A percentile compares a stretch with the other conserved stretches of the same genome.
Evolutionary conservation across 2,888 invertebrate species (phyloP).

Genomic region (Harpalus rufipes): DNA sequence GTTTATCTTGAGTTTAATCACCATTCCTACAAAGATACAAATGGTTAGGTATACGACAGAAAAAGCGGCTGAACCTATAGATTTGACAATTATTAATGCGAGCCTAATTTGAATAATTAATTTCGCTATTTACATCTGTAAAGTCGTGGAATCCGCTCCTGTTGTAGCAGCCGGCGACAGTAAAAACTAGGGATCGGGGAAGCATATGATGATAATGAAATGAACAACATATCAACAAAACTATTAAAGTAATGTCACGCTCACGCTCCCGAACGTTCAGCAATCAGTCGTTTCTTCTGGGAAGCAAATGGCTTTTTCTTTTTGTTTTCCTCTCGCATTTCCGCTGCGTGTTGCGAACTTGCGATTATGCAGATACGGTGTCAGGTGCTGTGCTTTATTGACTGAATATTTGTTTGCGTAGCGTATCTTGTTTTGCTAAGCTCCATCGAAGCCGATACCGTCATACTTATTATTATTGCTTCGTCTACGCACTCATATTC

Average conservation of each 20-base stretch:
- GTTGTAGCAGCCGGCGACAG: neutral
- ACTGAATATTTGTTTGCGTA: slow-evolving; percentile 34
- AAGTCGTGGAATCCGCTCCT: neutral
- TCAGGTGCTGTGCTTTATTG: slow-evolving; percentile 48
- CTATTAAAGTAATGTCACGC: slow-evolving; percentile 20
- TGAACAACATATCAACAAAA: slow-evolving; percentile 50
- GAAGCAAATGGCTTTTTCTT: slow-evolving; percentile 50
- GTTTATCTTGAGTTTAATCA: no score
- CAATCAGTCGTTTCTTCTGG: slow-evolving; percentile 3
- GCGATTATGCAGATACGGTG: slow-evolving; percentile 42
- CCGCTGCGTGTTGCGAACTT: slow-evolving; percentile 3
- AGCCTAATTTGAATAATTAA: no score
- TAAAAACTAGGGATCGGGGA: slow-evolving; percentile 1
- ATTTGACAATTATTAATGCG: no score
- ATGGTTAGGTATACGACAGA: no score
- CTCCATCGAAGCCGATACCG: slow-evolving; percentile 2
- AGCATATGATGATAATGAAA: slow-evolving; percentile 43
- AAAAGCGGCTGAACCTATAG: no score
- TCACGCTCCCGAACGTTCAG: slow-evolving; percentile 13
- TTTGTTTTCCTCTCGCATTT: slow-evolving; percentile 40
- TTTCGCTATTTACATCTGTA: neutral
- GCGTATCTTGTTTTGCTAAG: slow-evolving; percentile 28
- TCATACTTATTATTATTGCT: slow-evolving; percentile 36
- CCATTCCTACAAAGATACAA: no score
- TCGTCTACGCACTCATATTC: slow-evolving; percentile 25